Evolutionary conservation across 2,888 invertebrate genomes (phyloP).

Genomic region (Eucera pruinosa): DNA sequence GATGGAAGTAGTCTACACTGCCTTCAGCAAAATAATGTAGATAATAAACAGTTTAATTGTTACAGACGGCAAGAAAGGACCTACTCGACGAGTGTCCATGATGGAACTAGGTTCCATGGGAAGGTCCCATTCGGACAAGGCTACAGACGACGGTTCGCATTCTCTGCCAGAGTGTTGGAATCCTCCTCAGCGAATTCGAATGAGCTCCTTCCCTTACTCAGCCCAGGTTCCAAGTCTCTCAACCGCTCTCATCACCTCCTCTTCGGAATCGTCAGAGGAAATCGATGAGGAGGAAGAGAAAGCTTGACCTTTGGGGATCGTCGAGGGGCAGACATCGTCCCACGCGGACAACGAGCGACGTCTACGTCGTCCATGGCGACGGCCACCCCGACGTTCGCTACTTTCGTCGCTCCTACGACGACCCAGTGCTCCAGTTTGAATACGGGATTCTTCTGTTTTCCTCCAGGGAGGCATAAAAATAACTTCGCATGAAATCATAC

Average conservation of each 20-base stretch:
- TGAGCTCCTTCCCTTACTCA: conserved; percentile 80
- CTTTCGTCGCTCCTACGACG: conserved; percentile 78
- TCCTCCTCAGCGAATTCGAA: conserved; percentile 76
- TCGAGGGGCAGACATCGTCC: conserved; percentile 73
- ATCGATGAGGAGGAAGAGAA: conserved; percentile 79
- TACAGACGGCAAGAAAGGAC: conserved; percentile 58
- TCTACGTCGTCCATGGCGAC: conserved; percentile 70
- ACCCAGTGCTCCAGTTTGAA: conserved; percentile 79
- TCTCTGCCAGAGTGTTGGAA: conserved; percentile 81
- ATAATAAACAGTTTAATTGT: background rate
- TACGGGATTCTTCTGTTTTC: background rate
- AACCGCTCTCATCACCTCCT: conserved; percentile 88
- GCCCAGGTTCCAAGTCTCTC: conserved; percentile 87
- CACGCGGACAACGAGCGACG: conserved; percentile 72
- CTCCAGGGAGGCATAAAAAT: background rate
- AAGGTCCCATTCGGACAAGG: conserved; percentile 79
- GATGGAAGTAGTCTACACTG: too few relatives aligned
- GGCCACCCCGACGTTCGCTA: conserved; percentile 75
- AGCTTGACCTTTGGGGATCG: conserved; percentile 78
- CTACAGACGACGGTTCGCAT: conserved; percentile 73
- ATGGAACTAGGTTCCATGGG: conserved; percentile 88
- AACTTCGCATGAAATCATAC: background rate
- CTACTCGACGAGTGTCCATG: conserved; percentile 86
- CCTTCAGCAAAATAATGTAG: too few relatives aligned
- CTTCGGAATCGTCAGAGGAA: conserved; percentile 85